A percentile compares a stretch with the other conserved stretches of the same genome.
Evolutionary conservation across 2,797 vertebrate genomes (phyloP).

Genomic region (Sebastes cheni): DNA sequence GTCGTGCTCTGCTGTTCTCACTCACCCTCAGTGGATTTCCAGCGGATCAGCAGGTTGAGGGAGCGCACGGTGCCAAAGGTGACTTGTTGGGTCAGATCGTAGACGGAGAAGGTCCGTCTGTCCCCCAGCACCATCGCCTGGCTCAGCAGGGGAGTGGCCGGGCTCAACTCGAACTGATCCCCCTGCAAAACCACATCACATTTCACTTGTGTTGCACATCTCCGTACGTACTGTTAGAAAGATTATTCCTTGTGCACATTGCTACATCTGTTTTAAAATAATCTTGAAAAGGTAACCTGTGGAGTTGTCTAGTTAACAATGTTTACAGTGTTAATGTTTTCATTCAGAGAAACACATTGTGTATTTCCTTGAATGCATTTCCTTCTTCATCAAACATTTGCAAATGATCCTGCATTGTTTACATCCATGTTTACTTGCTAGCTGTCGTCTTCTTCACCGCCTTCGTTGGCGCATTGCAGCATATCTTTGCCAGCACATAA

Average conservation of each 20-base stretch:
- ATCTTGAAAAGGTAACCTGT: not conserved
- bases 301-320: not conserved
- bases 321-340: not conserved
- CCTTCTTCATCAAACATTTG: not conserved
- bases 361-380: not conserved
- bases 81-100: constrained; percentile 87
- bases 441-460: not conserved
- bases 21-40: constrained; percentile 89
- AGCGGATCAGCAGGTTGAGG: constrained; percentile 92
- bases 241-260: not conserved
- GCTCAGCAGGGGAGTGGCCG: constrained; percentile 79
- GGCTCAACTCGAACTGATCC: constrained; percentile 89
- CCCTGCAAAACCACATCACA: constrained; percentile 78
- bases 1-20: not conserved
- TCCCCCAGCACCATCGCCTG: constrained; percentile 90
- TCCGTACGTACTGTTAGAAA: not conserved
- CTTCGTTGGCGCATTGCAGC: not conserved
- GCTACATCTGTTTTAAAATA: not conserved
- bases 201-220: not conserved
- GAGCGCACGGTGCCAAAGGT: constrained; percentile 88
- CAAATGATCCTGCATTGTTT: not conserved
- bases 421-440: not conserved
- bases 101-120: constrained; percentile 89
- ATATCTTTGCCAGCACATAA: not conserved
- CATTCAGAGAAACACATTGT: not conserved